Base-by-base conservation (phyloP, 2,797 vertebrate genomes). In the Bryconaethiops microstoma region DNA sequence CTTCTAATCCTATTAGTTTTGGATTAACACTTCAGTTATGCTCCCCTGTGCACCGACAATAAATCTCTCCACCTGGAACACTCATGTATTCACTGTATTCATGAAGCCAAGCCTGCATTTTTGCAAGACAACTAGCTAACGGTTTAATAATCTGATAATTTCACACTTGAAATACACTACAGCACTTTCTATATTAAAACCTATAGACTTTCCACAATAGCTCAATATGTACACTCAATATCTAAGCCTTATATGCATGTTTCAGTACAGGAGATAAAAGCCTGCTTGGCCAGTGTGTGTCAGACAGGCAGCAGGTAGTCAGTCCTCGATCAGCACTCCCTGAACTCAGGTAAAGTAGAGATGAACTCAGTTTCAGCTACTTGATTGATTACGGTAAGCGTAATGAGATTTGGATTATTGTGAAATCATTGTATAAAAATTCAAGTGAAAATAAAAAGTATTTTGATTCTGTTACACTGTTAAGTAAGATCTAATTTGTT, bases 1-100 rank as follows among this genome's bases (percentile, higher is more conserved):
- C 48, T 13, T 80, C 52, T 79, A 72, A 79, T 85, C 74, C 57
- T 77, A 62, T 84, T 74, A 73, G 68, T 3, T 0, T 77, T 42
- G 54, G 35, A 82, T 73, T 79, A 76, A 79, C 64, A 74, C 76
- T 14, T 62, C 71, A 79, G 71, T 25, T 19, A 63, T 68, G 69
- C 62, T 76, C 52, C 45, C 54, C 65, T 70, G 57, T 23, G 40
- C 39, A 64, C 52, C n/a, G 19, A 70, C 10, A 54, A n/a, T 52
- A 39, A 57, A 45, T 45, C 65, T n/a, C 52, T 73, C 4, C 70
- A 73, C 52, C 70, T 35, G 35, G 29, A 73, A 40, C 19, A 2
- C 23, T n/a, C 12, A 40, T 12, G n/a, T n/a, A n/a, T n/a, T n/a
- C n/a, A 17, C 23, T 54, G 16, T 35, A 13, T 40, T 73, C 9